Conservation (phyloP, 2,797 vertebrate genomes). For the Acanthurus leucopareius region DNA sequence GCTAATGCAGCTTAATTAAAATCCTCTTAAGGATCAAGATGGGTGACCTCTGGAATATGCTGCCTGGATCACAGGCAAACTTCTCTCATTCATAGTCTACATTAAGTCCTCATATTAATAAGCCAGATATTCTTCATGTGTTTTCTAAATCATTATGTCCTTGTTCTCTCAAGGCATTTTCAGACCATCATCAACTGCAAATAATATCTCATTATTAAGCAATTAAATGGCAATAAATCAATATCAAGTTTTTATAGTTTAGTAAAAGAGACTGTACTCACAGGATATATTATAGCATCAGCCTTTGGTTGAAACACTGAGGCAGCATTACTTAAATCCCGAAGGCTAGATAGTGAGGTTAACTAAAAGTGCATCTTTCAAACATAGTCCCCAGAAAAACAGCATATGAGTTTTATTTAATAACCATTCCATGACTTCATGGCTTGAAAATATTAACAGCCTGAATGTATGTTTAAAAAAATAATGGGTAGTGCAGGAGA, state of each 20-base stretch:
- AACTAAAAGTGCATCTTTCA: too few species aligned
- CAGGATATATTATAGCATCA: background rate
- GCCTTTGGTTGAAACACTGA: background rate
- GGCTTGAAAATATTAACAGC: too few species aligned
- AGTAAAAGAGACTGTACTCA: background rate
- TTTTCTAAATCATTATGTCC: slow-evolving; percentile 36
- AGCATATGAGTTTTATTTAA: too few species aligned
- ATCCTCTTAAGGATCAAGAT: slow-evolving; percentile 75
- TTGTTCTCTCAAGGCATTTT: background rate
- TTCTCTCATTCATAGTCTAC: slow-evolving; percentile 47
- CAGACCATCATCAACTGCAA: background rate
- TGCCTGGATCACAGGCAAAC: slow-evolving; percentile 52
- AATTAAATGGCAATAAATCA: background rate
- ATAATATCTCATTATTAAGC: background rate
- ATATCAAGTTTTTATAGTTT: background rate
- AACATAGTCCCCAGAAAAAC: too few species aligned
- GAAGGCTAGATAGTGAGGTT: too few species aligned
- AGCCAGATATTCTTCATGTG: slow-evolving; percentile 35
- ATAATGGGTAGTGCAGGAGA: too few species aligned
- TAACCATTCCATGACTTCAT: too few species aligned
- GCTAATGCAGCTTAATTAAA: slow-evolving; percentile 83
- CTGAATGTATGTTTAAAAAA: too few species aligned
- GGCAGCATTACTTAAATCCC: too few species aligned
- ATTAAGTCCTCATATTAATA: slow-evolving; percentile 37
- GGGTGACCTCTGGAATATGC: slow-evolving; percentile 75